Conservation (phyloP, 37 sponge, comb jelly and placozoan genomes). For the Ianthella basta region DNA sequence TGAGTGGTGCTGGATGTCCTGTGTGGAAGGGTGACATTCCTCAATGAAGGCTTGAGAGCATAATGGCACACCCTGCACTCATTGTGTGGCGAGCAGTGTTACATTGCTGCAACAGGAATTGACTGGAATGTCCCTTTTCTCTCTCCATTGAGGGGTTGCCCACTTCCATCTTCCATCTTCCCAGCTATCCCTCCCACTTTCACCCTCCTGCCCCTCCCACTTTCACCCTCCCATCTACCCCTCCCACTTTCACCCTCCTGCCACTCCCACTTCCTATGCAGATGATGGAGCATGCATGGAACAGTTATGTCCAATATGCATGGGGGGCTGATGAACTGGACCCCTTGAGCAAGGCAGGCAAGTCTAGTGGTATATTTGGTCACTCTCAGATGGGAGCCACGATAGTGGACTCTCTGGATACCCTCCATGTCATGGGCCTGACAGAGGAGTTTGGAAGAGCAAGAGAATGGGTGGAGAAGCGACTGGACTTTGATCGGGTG, state of each 20-base stretch:
- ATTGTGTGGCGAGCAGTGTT: too few relatives aligned
- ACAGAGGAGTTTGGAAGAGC: constrained; percentile 76
- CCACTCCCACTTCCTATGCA: constrained; percentile 2
- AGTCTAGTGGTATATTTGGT: constrained; percentile 78
- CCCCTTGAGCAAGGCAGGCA: constrained; percentile 64
- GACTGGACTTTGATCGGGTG: constrained; percentile 74
- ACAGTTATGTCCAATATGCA: constrained; percentile 73
- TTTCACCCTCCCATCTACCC: too few relatives aligned
- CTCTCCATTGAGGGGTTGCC: too few relatives aligned
- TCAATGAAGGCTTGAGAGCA: too few relatives aligned
- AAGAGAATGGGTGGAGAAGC: constrained; percentile 66
- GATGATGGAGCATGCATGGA: constrained; percentile 94
- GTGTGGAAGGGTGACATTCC: too few relatives aligned
- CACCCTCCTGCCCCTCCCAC: too few relatives aligned
- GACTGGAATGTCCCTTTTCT: too few relatives aligned
- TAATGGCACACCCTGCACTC: too few relatives aligned
- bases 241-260: too few relatives aligned
- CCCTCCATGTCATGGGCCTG: constrained; percentile 81
- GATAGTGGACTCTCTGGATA: constrained; percentile 92
- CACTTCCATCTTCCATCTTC: constrained; percentile 30
- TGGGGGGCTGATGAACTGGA: constrained; percentile 88
- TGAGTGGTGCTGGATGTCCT: too few relatives aligned
- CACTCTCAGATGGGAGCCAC: constrained; percentile 69
- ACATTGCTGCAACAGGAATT: too few relatives aligned
- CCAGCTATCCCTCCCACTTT: constrained; percentile 12